Conservation (phyloP, 2,797 vertebrate genomes). For the Danio jaintianensis region DNA sequence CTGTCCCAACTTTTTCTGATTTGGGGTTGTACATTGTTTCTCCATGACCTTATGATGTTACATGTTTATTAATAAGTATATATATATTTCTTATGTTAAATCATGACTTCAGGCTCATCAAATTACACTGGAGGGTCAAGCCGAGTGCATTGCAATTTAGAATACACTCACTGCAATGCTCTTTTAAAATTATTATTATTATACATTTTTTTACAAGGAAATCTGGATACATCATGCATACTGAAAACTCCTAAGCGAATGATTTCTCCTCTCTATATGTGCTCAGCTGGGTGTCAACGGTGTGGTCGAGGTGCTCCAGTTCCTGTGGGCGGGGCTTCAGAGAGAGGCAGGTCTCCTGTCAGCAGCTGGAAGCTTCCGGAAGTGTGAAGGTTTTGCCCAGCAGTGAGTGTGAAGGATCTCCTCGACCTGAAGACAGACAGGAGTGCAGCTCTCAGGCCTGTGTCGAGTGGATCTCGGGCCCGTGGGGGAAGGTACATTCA, state of each 20-base stretch:
- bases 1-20: too few species aligned
- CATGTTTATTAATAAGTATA: too few species aligned
- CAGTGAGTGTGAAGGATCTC: slow-evolving; percentile 63
- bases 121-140: not conserved
- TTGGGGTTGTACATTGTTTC: too few species aligned
- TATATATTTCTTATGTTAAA: not conserved
- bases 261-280: not conserved
- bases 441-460: slow-evolving; percentile 77
- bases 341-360: slow-evolving; percentile 79
- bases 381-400: slow-evolving; percentile 58
- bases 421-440: slow-evolving; percentile 71
- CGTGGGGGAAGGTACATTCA: slow-evolving; percentile 78
- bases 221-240: not conserved
- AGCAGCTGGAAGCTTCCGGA: slow-evolving; percentile 71
- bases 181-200: too few species aligned
- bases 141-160: not conserved
- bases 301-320: slow-evolving; percentile 85
- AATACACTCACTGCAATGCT: not conserved
- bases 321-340: slow-evolving; percentile 82
- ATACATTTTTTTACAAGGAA: not conserved
- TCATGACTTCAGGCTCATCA: not conserved
- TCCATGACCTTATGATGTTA: too few species aligned
- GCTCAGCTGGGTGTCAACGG: slow-evolving; percentile 81
- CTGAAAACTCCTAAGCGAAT: not conserved
- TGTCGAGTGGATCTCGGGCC: slow-evolving; percentile 62